These are phyloP conservation scores for Drosophila hawaiiensis DNA, from an alignment of 2,888 invertebrate genomes.

Conservation along the genomic window DNA sequence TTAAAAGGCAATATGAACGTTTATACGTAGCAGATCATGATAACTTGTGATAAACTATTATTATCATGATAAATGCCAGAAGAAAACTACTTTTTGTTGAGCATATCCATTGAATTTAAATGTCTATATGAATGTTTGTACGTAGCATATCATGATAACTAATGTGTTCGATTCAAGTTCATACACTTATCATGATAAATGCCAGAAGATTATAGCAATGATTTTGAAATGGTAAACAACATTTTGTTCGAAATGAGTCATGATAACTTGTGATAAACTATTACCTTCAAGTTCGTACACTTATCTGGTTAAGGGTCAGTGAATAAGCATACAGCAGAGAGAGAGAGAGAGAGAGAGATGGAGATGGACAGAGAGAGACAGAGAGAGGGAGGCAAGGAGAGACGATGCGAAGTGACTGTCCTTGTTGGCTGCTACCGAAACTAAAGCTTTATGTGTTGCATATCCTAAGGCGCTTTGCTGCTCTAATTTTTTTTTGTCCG, in stretches of 20 bases:
- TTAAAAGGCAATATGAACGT: background rate
- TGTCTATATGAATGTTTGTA: background rate
- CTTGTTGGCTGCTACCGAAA: conserved; percentile 28
- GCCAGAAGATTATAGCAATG: background rate
- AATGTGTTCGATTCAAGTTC: no score
- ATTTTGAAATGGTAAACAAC: background rate
- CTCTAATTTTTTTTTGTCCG: conserved; percentile 67
- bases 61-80: background rate
- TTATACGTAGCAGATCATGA: background rate
- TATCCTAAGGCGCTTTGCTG: conserved; percentile 72
- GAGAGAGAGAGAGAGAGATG: no score
- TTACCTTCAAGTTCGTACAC: background rate
- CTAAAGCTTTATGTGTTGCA: conserved; percentile 75
- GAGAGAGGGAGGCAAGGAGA: background rate
- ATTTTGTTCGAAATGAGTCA: background rate
- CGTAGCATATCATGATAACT: background rate
- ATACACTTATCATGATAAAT: background rate
- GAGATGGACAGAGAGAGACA: background rate
- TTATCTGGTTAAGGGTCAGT: conserved; percentile 19
- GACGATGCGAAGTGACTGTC: conserved; percentile 5
- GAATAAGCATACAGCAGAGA: conserved; percentile 28
- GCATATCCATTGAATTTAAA: background rate
- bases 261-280: background rate
- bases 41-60: background rate
- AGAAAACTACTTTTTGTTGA: conserved; percentile 1